Evolutionary conservation across 1,140 invertebrate species (phyloP), one percentile per base, ranked within the genome.

Genomic region (Solenopsis invicta): DNA sequence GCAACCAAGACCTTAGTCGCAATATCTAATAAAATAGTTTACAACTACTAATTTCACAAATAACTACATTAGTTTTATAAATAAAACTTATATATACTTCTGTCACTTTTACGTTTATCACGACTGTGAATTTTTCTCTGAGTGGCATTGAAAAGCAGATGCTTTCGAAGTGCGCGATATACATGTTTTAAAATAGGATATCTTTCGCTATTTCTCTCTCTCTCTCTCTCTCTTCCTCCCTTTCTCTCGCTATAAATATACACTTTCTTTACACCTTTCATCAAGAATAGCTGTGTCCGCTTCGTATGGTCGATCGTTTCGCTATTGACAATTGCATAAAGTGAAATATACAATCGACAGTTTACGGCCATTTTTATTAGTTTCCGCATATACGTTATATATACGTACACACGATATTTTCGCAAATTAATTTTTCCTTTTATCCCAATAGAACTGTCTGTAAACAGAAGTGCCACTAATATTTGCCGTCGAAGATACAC

Each of bases 171-270:
- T 41, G 34, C 52, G n/a, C 52, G 29, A 75, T 59, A 41, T n/a
- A 75, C n/a, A 75, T 41, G 13, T n/a, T 75, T 75, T 59, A n/a
- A 24, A 75, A 75, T 59, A 59, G 52, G 34, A 75, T 75, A 59
- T 16, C n/a, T 37, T 75, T 75, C 59, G n/a, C 52, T 54, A 12
- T 52, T 24, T 45, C 61, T 29, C 24, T 3, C 5, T 16, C 12
- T 45, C 18, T 45, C 37, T 67, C 37, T 62, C 29, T 34, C 13
- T 34, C 37, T 21, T 18, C 2, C 34, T 13, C 9, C 61, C 9
- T n/a, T 67, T 41, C 37, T 56, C 52, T 41, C n/a, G 52, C n/a
- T 59, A 59, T 54, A 75, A 75, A 75, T 75, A 75, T 34, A 56
- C 29, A 34, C 52, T 59, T 54, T 59, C 72, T 59, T 75, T 75